phyloP scores from a whole-genome alignment of 2,888 invertebrate species.

The Brenthis daphne region DNA sequence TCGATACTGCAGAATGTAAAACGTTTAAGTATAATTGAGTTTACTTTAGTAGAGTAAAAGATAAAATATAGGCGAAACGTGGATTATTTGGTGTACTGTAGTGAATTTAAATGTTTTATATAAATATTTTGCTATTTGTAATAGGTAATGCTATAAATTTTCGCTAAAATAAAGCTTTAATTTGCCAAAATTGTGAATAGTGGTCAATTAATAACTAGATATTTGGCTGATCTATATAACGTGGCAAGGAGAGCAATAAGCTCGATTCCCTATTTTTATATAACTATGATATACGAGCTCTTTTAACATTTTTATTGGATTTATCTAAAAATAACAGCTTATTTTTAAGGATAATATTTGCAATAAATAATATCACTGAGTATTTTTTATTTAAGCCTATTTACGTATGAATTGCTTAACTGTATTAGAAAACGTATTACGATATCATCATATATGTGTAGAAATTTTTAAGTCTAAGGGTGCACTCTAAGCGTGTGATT shows the following conservation, averaged over 20 bases:
- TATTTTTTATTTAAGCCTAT: too few species aligned
- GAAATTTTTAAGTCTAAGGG: too few species aligned
- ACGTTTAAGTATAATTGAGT: constrained; percentile 22
- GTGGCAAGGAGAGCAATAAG: neutral
- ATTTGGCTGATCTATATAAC: too few species aligned
- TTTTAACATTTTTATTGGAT: too few species aligned
- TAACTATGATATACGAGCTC: neutral
- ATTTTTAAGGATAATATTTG: too few species aligned
- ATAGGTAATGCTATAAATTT: constrained; percentile 10
- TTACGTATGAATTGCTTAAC: too few species aligned
- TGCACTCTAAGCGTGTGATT: too few species aligned
- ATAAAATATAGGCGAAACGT: constrained; percentile 32
- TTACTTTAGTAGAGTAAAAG: constrained; percentile 31
- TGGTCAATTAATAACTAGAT: constrained; percentile 4
- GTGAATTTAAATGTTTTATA: constrained; percentile 27
- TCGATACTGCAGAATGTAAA: neutral
- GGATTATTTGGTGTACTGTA: constrained; percentile 24
- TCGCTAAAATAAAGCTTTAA: constrained; percentile 19
- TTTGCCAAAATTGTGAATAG: constrained; percentile 19
- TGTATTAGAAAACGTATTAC: too few species aligned
- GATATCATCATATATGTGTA: too few species aligned
- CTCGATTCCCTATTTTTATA: neutral
- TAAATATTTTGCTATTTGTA: constrained; percentile 10
- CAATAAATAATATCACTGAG: too few species aligned
- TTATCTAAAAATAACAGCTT: too few species aligned